Base-by-base conservation (phyloP, 2,888 invertebrate genomes). In the Dione juno region DNA sequence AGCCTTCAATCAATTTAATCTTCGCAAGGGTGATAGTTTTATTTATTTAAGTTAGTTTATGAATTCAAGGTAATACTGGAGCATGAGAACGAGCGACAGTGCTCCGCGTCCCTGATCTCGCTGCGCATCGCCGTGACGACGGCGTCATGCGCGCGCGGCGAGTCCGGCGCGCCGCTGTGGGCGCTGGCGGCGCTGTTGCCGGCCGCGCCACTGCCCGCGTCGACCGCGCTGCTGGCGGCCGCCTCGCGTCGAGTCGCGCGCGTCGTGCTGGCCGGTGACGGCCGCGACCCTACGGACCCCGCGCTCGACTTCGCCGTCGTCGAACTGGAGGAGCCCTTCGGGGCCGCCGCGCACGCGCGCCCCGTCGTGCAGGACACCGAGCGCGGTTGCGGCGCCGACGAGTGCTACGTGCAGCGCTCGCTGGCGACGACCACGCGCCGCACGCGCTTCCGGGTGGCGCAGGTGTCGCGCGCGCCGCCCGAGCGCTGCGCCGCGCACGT, bases 321-420 rank as follows among this genome's bases (percentile, higher is more conserved):
- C 67, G 86, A 88, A 82, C 78, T 90, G 79, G 87, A 84, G 78
- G 74, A 75, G 75, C 82, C 88, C 45, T 86, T 87, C 77, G 84
- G 80, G 14, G 74, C 70, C 45, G 80, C 64, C 64, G 80, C 81
- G 68, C 69, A 69, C 74, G 79, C 83, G 75, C 84, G 81, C 14
- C 84, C 90, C 72, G 86, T 89, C 73, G 77, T 88, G 45, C 82
- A 87, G 84, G 87, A 86, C 48, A 78, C 81, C 35, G 67, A 75
- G 71, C 77, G 76, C 35, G 76, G 59, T 61, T 77, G 68, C 50
- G 72, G 83, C 80, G 80, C 76, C 71, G 57, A 73, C 50, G 61
- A 64, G 72, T 87, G 87, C 78, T 80, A 83, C 78, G 81, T 82
- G 72, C 82, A 83, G 78, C 82, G 83, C 75, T 79, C 80, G 67